These are phyloP conservation scores for Microcebus griseorufus DNA, from an alignment of 2,113 vertebrate genomes.

Conservation along the genomic window DNA sequence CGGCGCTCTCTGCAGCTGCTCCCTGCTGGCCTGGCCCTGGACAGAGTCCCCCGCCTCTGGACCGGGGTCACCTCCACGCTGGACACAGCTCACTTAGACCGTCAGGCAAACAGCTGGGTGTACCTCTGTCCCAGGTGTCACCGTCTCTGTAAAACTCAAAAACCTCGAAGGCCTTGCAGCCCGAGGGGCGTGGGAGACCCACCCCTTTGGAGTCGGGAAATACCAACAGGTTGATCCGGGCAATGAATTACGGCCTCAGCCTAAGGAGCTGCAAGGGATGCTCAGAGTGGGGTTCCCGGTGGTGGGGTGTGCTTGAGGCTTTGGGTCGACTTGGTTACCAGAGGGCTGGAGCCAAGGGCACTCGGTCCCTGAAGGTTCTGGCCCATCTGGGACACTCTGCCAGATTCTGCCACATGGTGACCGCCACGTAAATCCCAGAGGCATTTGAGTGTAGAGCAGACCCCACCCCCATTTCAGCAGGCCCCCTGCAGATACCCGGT, in stretches of 20 bases:
- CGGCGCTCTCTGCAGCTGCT: background rate
- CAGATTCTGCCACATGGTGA: rapidly evolving
- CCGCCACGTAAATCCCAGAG: background rate
- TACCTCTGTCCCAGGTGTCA: rapidly evolving
- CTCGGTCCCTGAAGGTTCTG: background rate
- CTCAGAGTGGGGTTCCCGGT: background rate
- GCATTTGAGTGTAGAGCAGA: background rate
- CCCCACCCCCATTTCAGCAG: background rate
- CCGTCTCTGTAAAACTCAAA: background rate
- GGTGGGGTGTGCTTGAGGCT: background rate
- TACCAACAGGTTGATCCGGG: background rate
- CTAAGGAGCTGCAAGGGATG: background rate
- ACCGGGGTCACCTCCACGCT: background rate
- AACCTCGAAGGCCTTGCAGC: background rate
- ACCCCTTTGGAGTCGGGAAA: background rate
- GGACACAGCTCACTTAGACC: background rate
- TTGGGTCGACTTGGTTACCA: background rate
- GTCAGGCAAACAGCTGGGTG: rapidly evolving
- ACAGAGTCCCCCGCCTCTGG: rapidly evolving
- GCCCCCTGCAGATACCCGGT: rapidly evolving
- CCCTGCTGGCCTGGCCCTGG: background rate
- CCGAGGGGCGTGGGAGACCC: background rate
- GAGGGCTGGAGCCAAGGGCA: background rate
- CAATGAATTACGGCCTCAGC: background rate
- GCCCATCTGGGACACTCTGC: too few species aligned